Evolutionary conservation across 2,797 vertebrate genomes (phyloP).

Genomic region (Artibeus jamaicensis): DNA sequence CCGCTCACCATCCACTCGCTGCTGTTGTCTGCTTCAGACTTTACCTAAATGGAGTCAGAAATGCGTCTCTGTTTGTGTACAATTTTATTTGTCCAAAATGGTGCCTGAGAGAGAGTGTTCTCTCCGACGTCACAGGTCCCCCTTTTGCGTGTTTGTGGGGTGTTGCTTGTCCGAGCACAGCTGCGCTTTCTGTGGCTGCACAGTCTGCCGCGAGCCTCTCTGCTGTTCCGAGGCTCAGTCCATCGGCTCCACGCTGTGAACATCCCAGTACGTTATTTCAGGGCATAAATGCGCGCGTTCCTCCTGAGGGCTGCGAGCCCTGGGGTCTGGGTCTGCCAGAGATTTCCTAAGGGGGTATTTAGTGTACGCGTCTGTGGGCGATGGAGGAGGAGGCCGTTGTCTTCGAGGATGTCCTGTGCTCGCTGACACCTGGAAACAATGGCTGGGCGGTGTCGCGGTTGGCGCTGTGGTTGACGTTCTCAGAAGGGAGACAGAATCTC

Average conservation of each 20-base stretch:
- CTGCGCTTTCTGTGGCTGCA: rapidly evolving
- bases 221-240: background rate
- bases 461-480: background rate
- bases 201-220: rapidly evolving
- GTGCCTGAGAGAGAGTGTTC: background rate
- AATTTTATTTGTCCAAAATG: background rate
- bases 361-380: rapidly evolving
- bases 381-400: rapidly evolving
- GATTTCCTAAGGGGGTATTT: background rate
- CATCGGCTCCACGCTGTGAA: rapidly evolving
- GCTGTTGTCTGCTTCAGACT: background rate
- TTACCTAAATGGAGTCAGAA: background rate
- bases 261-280: rapidly evolving
- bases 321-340: background rate
- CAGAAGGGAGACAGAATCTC: rapidly evolving
- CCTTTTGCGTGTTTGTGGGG: background rate
- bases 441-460: background rate
- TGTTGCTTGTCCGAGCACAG: rapidly evolving
- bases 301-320: rapidly evolving
- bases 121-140: no score
- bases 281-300: rapidly evolving
- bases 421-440: rapidly evolving
- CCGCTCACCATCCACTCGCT: background rate
- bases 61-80: background rate
- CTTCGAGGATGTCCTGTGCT: background rate